Evolutionary conservation across 2,113 vertebrate genomes (phyloP), one percentile per base, ranked within the genome.

Genomic region (Chauna torquata): DNA sequence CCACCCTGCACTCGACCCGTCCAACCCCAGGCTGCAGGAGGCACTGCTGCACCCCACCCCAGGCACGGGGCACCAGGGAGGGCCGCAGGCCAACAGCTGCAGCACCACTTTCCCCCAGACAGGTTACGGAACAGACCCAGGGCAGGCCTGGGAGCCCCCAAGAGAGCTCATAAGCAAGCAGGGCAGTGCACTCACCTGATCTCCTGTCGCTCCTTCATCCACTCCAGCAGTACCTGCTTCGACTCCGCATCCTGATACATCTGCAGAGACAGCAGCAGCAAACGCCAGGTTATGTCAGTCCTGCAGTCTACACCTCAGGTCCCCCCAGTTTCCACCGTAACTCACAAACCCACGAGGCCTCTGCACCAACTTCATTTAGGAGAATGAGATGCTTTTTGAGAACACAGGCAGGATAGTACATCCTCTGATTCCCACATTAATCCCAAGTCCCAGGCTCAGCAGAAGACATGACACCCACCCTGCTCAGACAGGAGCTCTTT

Each of bases 151-250:
- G 22, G 23, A 78, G 13, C 8, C 8, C 24, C 64, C 0, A 1
- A 28, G 34, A 70, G 22, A 12, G 11, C 14, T 38, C 55, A 4
- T 2, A 12, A 52, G 17, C 3, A 1, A 84, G 36, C 25, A 16
- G 13, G 2, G 6, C 30, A 59, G 4, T 0, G 5, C 47, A 69
- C 11, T 96, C 79, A 98, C 98, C 98, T 98, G 91, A 99, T 97
- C 83, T 99, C 98, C 86, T 98, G 97, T 6, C 98, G 96, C 85
- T 99, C 98, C 92, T 98, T 98, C 97, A 98, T 95, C 98, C 98
- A 99, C 75, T 98, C 97, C 13, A 98, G 88, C 77, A 98, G 94
- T 36, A 98, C 98, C 94, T 98, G 98, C 71, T 97, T 96, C 0
- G 98, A 98, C 79, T 99, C 98, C 0, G 97, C 98, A 6, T 98